Conservation (phyloP, 2,797 vertebrate species). For the Syngnathus rostellatus region DNA sequence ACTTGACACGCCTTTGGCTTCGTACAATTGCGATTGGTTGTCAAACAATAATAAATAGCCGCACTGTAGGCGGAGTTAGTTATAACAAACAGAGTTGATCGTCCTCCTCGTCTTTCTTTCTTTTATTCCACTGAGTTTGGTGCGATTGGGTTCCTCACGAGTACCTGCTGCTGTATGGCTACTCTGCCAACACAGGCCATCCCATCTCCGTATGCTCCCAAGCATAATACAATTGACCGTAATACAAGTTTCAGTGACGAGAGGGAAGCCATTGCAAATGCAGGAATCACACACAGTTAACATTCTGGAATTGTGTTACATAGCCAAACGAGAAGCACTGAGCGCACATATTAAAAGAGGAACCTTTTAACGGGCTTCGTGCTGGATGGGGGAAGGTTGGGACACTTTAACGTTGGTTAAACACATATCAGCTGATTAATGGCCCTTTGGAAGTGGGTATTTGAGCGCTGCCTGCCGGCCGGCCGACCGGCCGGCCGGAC, state of each 20-base stretch:
- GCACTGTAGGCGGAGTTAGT: no score
- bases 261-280: constrained; percentile 1
- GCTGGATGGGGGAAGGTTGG: background rate
- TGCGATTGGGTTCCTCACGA: no score
- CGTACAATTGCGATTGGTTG: constrained; percentile 6
- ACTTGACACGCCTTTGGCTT: background rate
- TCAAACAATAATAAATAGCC: constrained; percentile 8
- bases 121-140: no score
- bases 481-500: no score
- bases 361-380: background rate
- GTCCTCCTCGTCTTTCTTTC: no score
- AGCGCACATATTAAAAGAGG: background rate
- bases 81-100: no score
- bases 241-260: constrained; percentile 1
- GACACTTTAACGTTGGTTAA: background rate
- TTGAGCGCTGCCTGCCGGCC: no score
- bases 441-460: no score
- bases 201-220: background rate
- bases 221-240: background rate
- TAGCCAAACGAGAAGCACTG: background rate
- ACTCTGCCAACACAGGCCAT: no score
- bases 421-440: background rate
- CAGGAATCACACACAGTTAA: constrained; percentile 3
- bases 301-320: background rate
- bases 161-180: no score